Evolutionary conservation across 2,113 vertebrate species (phyloP).

Genomic region (Gallinago paraguaiae): DNA sequence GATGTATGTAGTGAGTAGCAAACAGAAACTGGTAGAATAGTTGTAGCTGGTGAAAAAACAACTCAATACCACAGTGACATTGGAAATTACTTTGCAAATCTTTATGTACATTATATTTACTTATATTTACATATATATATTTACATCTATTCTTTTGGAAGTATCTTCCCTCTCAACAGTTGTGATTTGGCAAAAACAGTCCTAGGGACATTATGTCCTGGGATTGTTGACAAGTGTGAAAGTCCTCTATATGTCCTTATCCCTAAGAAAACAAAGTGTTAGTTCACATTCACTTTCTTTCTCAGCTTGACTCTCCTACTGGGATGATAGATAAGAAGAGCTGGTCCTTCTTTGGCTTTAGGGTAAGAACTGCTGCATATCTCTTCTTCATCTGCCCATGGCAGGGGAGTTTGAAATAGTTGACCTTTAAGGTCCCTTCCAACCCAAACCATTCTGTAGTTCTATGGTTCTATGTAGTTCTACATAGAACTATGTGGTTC

Average conservation of each 20-base stretch:
- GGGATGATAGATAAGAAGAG: background rate
- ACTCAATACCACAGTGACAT: background rate
- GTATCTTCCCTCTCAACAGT: background rate
- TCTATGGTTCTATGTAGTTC: background rate
- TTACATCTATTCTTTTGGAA: background rate
- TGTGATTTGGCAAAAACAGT: background rate
- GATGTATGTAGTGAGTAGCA: background rate
- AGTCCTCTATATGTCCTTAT: background rate
- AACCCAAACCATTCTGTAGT: background rate
- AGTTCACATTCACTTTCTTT: background rate
- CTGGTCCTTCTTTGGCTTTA: background rate
- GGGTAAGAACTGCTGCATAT: background rate
- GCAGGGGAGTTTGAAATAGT: background rate
- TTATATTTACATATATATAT: background rate
- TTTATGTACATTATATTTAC: background rate
- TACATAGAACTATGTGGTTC: background rate
- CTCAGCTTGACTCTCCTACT: background rate
- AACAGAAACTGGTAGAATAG: background rate
- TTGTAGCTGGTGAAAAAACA: background rate
- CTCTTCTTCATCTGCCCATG: background rate
- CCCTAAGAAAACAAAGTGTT: background rate
- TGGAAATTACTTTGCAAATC: background rate
- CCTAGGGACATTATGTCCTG: background rate
- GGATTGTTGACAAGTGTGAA: background rate
- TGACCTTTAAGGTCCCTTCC: background rate